Evolutionary conservation across 2,888 invertebrate genomes (phyloP).

Genomic region (Rhingia campestris): DNA sequence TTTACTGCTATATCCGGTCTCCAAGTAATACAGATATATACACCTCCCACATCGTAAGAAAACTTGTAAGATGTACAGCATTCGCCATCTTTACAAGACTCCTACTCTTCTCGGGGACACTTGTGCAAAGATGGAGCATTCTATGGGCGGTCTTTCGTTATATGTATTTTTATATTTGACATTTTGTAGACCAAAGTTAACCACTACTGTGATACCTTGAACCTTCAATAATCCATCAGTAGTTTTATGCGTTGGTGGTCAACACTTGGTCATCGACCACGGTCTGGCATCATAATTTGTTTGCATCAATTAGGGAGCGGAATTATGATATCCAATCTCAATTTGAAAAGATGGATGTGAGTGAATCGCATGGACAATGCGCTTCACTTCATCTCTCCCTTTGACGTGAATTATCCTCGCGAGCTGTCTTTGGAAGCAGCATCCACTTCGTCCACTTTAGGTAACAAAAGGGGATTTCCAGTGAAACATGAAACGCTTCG

Average conservation of each 20-base stretch:
- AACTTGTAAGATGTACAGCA: constrained; percentile 27
- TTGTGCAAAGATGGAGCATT: constrained; percentile 10
- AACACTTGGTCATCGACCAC: not conserved
- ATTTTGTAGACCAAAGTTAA: constrained; percentile 23
- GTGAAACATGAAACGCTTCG: constrained; percentile 57
- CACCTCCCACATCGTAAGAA: not conserved
- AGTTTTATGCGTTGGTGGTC: not conserved
- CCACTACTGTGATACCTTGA: not conserved
- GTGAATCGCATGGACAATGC: constrained; percentile 1
- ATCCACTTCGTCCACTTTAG: constrained; percentile 44
- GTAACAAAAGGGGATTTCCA: constrained; percentile 27
- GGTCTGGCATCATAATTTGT: constrained; percentile 29
- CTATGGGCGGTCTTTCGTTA: not conserved
- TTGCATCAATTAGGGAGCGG: constrained; percentile 58
- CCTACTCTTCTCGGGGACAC: not conserved
- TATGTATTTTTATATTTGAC: constrained; percentile 32
- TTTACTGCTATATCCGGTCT: constrained; percentile 9
- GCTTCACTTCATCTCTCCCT: constrained; percentile 26
- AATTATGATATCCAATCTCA: constrained; percentile 60
- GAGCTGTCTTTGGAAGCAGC: not conserved
- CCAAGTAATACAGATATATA: constrained; percentile 28
- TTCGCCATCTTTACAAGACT: not conserved
- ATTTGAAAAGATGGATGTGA: constrained; percentile 42
- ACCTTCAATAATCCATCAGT: not conserved
- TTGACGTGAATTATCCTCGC: constrained; percentile 15